Evolutionary conservation across 2,888 invertebrate genomes (phyloP), one percentile per base, ranked within the genome.

Genomic region (Drosophila siamana): DNA sequence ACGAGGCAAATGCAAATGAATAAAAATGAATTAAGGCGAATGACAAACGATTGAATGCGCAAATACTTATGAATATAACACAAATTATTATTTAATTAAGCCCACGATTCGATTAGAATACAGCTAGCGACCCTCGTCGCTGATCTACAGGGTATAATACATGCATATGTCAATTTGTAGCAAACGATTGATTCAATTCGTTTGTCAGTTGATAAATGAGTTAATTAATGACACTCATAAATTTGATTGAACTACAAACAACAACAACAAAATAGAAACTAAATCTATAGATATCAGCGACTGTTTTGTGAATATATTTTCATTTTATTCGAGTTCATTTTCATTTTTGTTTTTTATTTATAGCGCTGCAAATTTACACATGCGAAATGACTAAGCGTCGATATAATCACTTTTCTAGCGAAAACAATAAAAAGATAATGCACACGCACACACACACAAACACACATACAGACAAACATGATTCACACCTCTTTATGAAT

Each of bases 381-480:
- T 40, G 11, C 11, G 4, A 11, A 5, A 19, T 77, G 77, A 73
- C 77, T 73, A 72, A 77, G 55, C 60, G 33, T n/a, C 30, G 19
- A 52, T 43, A 22, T 72, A 72, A 77, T 77, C 59, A 36, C 36
- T 50, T 74, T 74, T 77, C 63, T 15, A 48, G 48, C 48, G 11
- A 76, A 72, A 50, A 55, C 44, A 62, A 55, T 54, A 43, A 38
- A 57, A 33, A 51, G 62, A 77, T 74, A 74, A 71, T 66, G 71
- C 44, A 30, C 8, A 52, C 40, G 16, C 40, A 16, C 30, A 16
- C n/a, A n/a, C n/a, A n/a, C n/a, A n/a, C 22, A 19, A 16, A 44
- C 4, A 47, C n/a, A n/a, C n/a, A n/a, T n/a, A n/a, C n/a, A n/a
- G n/a, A n/a, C 22, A 19, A 16, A 44, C 4, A 47, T 77, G 77